Evolutionary conservation across 2,888 invertebrate genomes (phyloP).

Genomic region (Melitaea athalia): DNA sequence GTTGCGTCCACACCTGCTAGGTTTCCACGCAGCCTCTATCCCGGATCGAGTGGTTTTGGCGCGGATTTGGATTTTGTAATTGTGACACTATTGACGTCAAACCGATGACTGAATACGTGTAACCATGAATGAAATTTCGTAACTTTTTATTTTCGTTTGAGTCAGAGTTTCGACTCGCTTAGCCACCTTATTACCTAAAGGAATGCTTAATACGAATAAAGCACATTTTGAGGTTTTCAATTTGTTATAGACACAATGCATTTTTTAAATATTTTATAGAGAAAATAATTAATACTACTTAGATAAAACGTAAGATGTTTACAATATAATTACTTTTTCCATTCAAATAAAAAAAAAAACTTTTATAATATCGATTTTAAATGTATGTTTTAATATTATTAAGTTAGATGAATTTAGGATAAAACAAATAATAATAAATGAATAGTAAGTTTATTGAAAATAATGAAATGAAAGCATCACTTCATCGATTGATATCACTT

Average conservation of each 20-base stretch:
- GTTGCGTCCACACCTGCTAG: conserved; percentile 62
- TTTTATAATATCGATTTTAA: no score
- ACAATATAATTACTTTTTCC: background rate
- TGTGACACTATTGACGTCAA: conserved; percentile 63
- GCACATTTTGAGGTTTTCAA: no score
- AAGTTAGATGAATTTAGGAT: no score
- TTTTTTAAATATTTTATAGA: no score
- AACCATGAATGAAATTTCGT: conserved; percentile 23
- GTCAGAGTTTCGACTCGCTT: background rate
- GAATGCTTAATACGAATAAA: background rate
- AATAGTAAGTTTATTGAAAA: no score
- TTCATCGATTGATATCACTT: no score
- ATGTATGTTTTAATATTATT: no score
- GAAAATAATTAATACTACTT: no score
- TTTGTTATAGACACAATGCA: no score
- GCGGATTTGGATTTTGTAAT: conserved; percentile 69
- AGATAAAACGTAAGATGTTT: no score
- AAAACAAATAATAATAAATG: no score
- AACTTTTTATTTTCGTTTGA: conserved; percentile 8
- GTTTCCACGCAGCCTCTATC: conserved; percentile 60
- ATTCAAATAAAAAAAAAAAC: background rate
- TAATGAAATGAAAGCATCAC: no score
- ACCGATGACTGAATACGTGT: conserved; percentile 39
- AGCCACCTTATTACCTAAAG: background rate
- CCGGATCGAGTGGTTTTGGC: conserved; percentile 65